phyloP scores from a whole-genome alignment of 2,888 invertebrate species.

The Drosophila mettleri region DNA sequence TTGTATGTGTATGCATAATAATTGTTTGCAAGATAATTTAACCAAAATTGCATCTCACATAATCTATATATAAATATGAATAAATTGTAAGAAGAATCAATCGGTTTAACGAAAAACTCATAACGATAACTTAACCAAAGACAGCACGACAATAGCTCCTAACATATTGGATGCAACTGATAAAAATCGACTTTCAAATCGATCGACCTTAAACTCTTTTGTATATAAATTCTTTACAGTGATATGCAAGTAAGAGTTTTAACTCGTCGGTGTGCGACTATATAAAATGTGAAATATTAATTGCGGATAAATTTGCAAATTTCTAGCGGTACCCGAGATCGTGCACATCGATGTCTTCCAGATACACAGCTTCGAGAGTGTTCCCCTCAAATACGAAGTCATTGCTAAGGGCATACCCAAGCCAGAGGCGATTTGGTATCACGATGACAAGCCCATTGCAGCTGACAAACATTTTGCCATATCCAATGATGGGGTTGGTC shows the following conservation, averaged over 20 bases:
- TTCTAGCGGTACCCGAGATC: conserved; percentile 89
- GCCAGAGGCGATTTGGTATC: conserved; percentile 92
- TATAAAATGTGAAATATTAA: background rate
- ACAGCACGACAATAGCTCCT: conserved; percentile 7
- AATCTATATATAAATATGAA: background rate
- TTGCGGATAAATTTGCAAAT: background rate
- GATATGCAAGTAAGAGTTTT: conserved; percentile 4
- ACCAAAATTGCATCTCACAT: conserved; percentile 1
- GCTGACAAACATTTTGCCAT: conserved; percentile 88
- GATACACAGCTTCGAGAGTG: conserved; percentile 91
- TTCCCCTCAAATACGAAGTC: conserved; percentile 92
- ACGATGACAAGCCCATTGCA: conserved; percentile 90
- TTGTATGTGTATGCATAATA: conserved; percentile 1
- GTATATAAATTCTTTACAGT: conserved; percentile 10
- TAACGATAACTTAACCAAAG: conserved; percentile 8
- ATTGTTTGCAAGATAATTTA: background rate
- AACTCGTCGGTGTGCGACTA: conserved; percentile 1
- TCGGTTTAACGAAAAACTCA: background rate
- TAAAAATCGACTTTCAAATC: conserved; percentile 7
- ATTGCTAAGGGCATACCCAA: conserved; percentile 91
- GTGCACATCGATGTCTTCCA: conserved; percentile 90
- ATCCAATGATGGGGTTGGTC: conserved; percentile 87
- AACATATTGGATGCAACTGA: conserved; percentile 1
- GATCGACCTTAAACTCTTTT: conserved; percentile 2
- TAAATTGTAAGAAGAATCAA: background rate